Base-by-base conservation (phyloP, 2,113 vertebrate species). In the Saguinus midas region DNA sequence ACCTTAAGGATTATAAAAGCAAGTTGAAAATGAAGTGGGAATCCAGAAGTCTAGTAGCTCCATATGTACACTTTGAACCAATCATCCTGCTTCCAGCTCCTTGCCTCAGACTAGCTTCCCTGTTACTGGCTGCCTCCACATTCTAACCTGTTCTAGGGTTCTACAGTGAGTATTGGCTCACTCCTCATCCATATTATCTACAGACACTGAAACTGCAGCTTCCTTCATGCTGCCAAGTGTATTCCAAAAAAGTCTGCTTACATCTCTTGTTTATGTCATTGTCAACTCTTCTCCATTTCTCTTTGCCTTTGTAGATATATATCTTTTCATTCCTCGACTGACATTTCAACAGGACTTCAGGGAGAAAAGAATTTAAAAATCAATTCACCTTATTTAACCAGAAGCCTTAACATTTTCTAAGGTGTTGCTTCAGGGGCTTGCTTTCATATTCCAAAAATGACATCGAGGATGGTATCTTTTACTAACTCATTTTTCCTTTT, bases 371-470 rank as follows among this genome's bases (percentile, higher is more conserved):
- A 94, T 75, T 52, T 68, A 91, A 72, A 96, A 78, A 57, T 80
- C 57, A 96, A 61, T 93, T 86, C 66, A 82, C 9, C 32, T 94
- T 92, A 68, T 43, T 90, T 92, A 73, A 87, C 23, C 37, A 6
- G 40, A 92, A 94, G 27, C 16, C 50, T 96, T 87, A 90, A 64
- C 35, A 48, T 76, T 75, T 91, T 87, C 58, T 86, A 87, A 91
- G 7, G 32, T 57, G 14, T 91, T 37, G 50, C 37, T 80, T 82
- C 72, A 66, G 25, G 55, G 6, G 35, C 35, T 90, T 96, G 37
- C 29, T 87, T 96, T 97, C 85, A 88, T 58, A 95, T 23, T 95
- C 84, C n/a, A 78, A 83, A 94, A 95, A 76, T 61, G 72, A 68
- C 2, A n/a, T 0, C 25, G 40, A 68, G 14, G 25, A 58, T 11